Base-by-base conservation (phyloP, 2,113 vertebrate genomes). In the Microcebus ravelobensis region DNA sequence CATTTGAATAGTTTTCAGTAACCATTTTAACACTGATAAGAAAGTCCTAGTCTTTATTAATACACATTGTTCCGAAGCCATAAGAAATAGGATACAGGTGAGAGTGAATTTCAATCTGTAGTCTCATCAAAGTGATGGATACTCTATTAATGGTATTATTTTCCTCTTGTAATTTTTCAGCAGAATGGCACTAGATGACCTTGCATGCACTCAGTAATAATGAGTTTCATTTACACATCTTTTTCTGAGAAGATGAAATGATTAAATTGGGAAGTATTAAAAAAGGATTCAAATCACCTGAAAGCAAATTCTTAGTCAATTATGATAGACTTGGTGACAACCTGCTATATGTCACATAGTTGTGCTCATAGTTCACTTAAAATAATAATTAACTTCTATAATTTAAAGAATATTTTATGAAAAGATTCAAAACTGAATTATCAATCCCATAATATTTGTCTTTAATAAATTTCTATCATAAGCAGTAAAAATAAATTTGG, bases 201-300 rank as follows among this genome's bases (percentile, higher is more conserved):
- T 90, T 93, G 39, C 6, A 63, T 20, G n/a, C 36, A 80, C 25
- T 79, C 17, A 15, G 10, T 87, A 77, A 55, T 84, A 76, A 91
- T 52, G 52, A 93, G 21, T 63, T 83, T 83, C 70, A 74, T 67
- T 93, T 88, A 55, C 15, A 73, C 14, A 27, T 84, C 9, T 84
- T 87, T 87, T 48, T 77, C 57, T 73, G 61, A 95, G 39, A 84
- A 90, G 61, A 50, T 65, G 52, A 82, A 83, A 36, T 91, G 23
- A 95, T 93, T 96, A 88, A 52, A 61, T 67, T 91, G 27, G 67
- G 59, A 96, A 67, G 36, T 77, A 93, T 76, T 95, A 25, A 6
- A 71, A 65, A 31, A 82, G 50, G 34, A 63, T 52, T 86, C 31
- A 63, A 87, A 70, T 94, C 34, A 50, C 61, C 36, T 80, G 59